phyloP scores from a whole-genome alignment of 2,797 vertebrate species.

The Odontamblyopus rebecca region DNA sequence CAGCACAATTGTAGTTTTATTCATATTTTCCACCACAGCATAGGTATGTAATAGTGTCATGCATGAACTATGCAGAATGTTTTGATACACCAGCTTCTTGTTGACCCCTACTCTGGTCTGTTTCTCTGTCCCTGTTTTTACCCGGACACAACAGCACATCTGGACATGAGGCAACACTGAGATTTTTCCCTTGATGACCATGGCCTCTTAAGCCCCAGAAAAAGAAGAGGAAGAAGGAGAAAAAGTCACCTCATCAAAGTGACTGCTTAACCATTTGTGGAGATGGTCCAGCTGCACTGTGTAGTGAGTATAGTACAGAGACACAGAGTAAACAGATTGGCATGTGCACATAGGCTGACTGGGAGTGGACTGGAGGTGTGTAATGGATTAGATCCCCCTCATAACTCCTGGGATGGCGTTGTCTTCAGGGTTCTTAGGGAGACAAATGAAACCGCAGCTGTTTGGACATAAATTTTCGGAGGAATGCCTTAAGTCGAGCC shows the following conservation, averaged over 20 bases:
- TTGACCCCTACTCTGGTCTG: slow-evolving; percentile 29
- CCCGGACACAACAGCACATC: slow-evolving; percentile 35
- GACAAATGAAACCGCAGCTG: slow-evolving; percentile 78
- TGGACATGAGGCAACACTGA: slow-evolving; percentile 56
- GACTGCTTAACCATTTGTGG: slow-evolving; percentile 43
- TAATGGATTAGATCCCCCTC: slow-evolving; percentile 77
- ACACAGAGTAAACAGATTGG: slow-evolving; percentile 42
- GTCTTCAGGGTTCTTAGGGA: slow-evolving; percentile 63
- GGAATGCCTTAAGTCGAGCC: slow-evolving; percentile 71
- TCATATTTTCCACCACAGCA: neutral
- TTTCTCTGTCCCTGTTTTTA: slow-evolving; percentile 43
- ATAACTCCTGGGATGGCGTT: slow-evolving; percentile 67
- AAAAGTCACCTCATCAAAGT: slow-evolving; percentile 56
- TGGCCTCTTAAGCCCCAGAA: slow-evolving; percentile 52
- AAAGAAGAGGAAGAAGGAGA: slow-evolving; percentile 26
- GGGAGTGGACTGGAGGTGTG: slow-evolving; percentile 64
- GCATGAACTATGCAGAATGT: neutral
- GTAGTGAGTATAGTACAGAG: slow-evolving; percentile 35
- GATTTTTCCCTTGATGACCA: slow-evolving; percentile 47
- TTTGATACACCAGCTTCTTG: neutral
- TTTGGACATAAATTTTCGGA: slow-evolving; percentile 77
- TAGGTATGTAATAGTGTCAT: neutral
- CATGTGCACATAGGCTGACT: slow-evolving; percentile 44
- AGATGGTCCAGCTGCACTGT: slow-evolving; percentile 55
- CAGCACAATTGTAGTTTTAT: neutral